These are phyloP conservation scores for Ganaspis brasiliensis DNA, from an alignment of 2,888 invertebrate genomes.

Conservation along the genomic window DNA sequence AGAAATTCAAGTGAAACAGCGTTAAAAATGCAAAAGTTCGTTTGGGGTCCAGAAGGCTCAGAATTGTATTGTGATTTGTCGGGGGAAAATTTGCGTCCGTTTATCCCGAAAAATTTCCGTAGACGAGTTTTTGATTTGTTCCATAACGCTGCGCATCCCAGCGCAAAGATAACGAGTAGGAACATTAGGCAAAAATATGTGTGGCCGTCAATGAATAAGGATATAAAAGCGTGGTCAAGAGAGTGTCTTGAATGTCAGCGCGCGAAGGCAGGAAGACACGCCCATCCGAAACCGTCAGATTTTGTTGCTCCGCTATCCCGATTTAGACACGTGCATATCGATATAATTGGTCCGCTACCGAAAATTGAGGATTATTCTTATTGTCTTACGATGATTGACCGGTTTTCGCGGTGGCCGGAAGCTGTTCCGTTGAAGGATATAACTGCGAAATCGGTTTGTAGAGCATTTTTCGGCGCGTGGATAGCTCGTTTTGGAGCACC, in stretches of 20 bases:
- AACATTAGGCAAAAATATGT: background rate
- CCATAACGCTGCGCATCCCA: too few relatives aligned
- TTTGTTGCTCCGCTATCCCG: background rate
- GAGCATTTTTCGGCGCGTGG: too few relatives aligned
- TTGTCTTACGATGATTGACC: slow-evolving; percentile 63
- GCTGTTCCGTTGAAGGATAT: slow-evolving; percentile 64
- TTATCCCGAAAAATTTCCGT: too few relatives aligned
- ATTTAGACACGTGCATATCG: background rate
- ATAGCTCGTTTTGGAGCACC: too few relatives aligned
- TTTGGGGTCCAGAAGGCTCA: background rate
- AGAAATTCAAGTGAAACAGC: background rate
- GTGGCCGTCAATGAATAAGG: background rate
- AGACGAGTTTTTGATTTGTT: too few relatives aligned
- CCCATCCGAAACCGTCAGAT: background rate
- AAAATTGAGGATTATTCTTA: slow-evolving; percentile 63
- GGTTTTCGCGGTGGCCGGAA: too few relatives aligned
- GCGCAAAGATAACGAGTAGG: background rate
- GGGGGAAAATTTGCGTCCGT: background rate
- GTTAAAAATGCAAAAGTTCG: background rate
- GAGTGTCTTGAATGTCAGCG: background rate
- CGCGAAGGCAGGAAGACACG: background rate
- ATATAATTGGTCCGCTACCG: slow-evolving; percentile 47
- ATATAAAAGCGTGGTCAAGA: background rate
- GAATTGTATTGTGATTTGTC: slow-evolving; percentile 18
- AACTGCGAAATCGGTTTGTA: too few relatives aligned